Base-by-base conservation (phyloP, 2,797 vertebrate species). In the Halcyon badia region DNA sequence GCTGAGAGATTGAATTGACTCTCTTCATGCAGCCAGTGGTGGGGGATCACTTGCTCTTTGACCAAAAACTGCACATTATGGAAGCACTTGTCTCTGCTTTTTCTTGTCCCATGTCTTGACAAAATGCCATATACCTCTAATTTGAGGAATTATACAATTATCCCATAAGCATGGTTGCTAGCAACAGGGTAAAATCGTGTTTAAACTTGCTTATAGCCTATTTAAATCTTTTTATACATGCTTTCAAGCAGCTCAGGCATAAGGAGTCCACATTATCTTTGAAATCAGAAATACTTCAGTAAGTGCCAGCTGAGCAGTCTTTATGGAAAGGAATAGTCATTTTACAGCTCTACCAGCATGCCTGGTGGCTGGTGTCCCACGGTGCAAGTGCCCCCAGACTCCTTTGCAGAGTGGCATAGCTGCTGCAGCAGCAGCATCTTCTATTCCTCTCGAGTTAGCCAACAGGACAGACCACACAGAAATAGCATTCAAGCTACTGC, bases 361-460 rank as follows among this genome's bases (percentile, higher is more conserved):
- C 14, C 39, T 58, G 28, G 20, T 61, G 65, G 46, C 11, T 58
- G 28, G 20, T 61, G 65, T 49, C 11, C 25, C 15, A 7, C 0
- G 1, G 39, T 24, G 61, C 52, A 61, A 37, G 18, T 24, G 33
- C 6, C n/a, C 10, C 35, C 18, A 5, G 0, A 0, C 4, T 64
- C 21, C 48, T 88, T 48, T 70, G 33, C 9, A n/a, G 39, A 15
- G 25, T 42, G 30, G 10, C 15, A 30, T 73, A 64, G n/a, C 66
- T 70, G 44, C 49, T 78, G 52, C 30, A 66, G 48, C 22, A 83
- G 6, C 10, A 24, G 41, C 2, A 2, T 62, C 35, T 16, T 65
- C 54, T 58, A 26, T 66, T 87, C 30, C 42, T 51, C 52, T 41
- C 10, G 13, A 51, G 48, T 52, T 52, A 60, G 35, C 11, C 65